phyloP scores from a whole-genome alignment of 2,113 vertebrate species.

The Tretioscincus oriximinensis region DNA sequence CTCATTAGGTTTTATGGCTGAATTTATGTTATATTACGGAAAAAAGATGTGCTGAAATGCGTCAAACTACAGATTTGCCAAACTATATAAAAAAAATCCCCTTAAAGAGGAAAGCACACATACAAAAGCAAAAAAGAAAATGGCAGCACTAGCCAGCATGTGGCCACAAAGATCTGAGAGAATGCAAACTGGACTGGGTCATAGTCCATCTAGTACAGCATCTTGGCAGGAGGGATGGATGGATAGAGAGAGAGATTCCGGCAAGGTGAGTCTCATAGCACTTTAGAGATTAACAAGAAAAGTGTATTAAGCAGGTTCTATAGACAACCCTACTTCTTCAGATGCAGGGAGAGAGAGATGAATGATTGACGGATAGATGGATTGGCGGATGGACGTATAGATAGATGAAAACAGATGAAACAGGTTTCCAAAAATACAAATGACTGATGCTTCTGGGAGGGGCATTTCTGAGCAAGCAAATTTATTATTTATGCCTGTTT shows the following conservation, averaged over 20 bases:
- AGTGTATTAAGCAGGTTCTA: no score
- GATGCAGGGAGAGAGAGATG: no score
- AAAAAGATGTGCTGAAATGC: slow-evolving; percentile 65
- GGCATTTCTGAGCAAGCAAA: neutral
- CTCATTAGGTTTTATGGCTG: slow-evolving; percentile 69
- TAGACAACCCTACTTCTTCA: no score
- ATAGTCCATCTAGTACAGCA: no score
- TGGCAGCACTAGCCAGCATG: slow-evolving; percentile 48
- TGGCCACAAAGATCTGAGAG: slow-evolving; percentile 11
- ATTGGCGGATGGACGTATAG: no score
- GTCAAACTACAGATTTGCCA: slow-evolving; percentile 60
- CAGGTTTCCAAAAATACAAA: neutral
- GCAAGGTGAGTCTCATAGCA: no score
- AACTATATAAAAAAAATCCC: slow-evolving; percentile 64
- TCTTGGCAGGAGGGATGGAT: no score
- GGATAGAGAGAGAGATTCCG: no score
- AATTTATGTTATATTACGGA: slow-evolving; percentile 66
- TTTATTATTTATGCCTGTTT: neutral
- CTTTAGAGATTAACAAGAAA: no score
- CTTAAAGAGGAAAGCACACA: slow-evolving; percentile 32
- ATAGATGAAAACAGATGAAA: no score
- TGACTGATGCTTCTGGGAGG: neutral
- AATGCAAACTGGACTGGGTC: no score
- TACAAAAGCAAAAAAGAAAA: slow-evolving; percentile 1
- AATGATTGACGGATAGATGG: no score